Base-by-base conservation (phyloP, 1,140 invertebrate species). In the Cotesia chilonis region DNA sequence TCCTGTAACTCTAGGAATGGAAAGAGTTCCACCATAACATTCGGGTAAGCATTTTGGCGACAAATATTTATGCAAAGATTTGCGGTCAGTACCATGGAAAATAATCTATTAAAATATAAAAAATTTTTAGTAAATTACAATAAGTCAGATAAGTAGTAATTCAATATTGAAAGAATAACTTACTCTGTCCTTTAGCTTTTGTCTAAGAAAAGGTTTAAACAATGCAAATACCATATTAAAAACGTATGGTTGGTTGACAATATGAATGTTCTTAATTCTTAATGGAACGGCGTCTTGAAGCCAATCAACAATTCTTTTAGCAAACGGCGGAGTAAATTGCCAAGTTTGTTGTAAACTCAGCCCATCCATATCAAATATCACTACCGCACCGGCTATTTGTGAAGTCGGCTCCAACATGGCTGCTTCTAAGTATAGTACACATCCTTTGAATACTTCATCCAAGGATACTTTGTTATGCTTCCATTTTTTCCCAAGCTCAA, bases 191-290 rank as follows among this genome's bases (percentile, higher is more conserved):
- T 90, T 91, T 17, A 95, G 84, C 78, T 95, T 95, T 75, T 94
- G 92, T 54, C 89, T 89, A 0, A 97, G 85, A 84, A 97, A 95
- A 4, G 94, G 95, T 82, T 96, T 96, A 83, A 96, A 94, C 9
- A 97, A 88, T 7, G 92, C 89, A 83, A 95, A 96, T 1, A 97
- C 91, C 84, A 95, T 91, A 79, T 95, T 95, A 85, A 96, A 96
- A 61, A 96, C 88, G 76, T 92, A 93, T 0, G 95, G 95, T 83
- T 96, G 94, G 83, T 97, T 96, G 2, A 97, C 88, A 66, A 96
- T 92, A 79, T 96, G 95, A 59, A 96, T 89, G 61, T 92, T 93
- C 86, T 97, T 96, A 36, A 97, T 87, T 77, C 95, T 89, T 4
- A 94, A 82, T 0, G 95, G 94, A 65, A 96, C 90, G 41, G 91